Conservation (phyloP, 2,888 invertebrate genomes). For the Physocephala rufipes region DNA sequence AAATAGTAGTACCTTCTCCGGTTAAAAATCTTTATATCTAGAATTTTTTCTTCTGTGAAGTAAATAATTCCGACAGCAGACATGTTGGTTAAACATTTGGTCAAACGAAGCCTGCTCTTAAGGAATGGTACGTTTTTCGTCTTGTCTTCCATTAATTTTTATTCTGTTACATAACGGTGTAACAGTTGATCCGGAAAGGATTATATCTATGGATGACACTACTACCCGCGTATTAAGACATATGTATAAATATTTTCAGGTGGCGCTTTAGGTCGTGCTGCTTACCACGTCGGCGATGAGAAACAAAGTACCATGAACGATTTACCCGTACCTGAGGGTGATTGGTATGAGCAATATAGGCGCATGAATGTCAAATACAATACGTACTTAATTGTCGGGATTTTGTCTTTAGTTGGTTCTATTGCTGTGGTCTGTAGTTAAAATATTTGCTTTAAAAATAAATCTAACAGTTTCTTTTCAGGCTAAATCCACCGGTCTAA, state of each 20-base stretch:
- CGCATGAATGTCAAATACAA: constrained; percentile 77
- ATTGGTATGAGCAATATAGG: constrained; percentile 77
- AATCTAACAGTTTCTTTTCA: constrained; percentile 54
- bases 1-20: too few species aligned
- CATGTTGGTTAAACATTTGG: constrained; percentile 62
- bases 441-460: constrained; percentile 16
- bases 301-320: constrained; percentile 73
- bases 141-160: too few species aligned
- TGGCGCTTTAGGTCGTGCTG: constrained; percentile 60
- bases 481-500: constrained; percentile 72
- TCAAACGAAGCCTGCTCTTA: constrained; percentile 57
- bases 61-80: constrained; percentile 37
- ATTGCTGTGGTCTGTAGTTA: constrained; percentile 59
- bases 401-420: constrained; percentile 65
- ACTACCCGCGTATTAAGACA: neutral
- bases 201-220: neutral
- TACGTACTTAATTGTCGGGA: constrained; percentile 71
- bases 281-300: constrained; percentile 58
- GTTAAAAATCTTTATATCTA: neutral
- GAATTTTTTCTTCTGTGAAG: neutral
- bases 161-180: too few species aligned
- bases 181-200: too few species aligned
- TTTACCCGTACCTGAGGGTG: constrained; percentile 79
- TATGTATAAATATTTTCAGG: constrained; percentile 44
- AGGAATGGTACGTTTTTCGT: constrained; percentile 55